These are phyloP conservation scores for Cyclopterus lumpus DNA, from an alignment of 2,797 vertebrate genomes.

Conservation along the genomic window DNA sequence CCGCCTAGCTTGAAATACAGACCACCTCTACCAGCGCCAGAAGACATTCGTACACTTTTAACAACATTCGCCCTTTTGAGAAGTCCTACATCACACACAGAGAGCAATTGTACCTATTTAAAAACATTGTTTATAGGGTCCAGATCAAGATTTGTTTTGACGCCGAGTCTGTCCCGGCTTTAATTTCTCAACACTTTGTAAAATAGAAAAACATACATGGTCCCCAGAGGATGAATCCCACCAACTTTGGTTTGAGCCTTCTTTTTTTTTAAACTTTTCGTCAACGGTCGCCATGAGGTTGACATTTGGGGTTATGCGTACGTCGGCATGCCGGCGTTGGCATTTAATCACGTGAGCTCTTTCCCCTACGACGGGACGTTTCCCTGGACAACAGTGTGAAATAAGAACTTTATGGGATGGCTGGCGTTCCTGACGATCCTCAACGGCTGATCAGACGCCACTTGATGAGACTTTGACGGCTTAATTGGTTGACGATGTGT, in stretches of 20 bases:
- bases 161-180: too few species aligned
- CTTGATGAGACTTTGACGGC: neutral
- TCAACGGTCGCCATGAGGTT: neutral
- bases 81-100: neutral
- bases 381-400: neutral
- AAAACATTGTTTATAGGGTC: too few species aligned
- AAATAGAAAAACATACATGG: neutral
- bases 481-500: neutral
- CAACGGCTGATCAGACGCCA: neutral
- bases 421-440: too few species aligned
- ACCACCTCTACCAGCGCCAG: neutral
- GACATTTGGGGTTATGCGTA: neutral
- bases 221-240: too few species aligned
- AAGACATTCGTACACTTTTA: neutral
- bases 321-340: neutral
- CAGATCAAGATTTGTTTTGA: too few species aligned
- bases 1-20: neutral
- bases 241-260: neutral
- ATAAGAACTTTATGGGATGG: too few species aligned
- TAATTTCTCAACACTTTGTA: neutral
- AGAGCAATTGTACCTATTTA: too few species aligned
- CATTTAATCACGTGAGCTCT: neutral
- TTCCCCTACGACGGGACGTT: neutral
- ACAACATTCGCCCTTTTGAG: too few species aligned
- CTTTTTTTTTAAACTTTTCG: neutral